These are phyloP conservation scores for Aldabrachelys gigantea DNA, from an alignment of 2,113 vertebrate species.

Conservation along the genomic window DNA sequence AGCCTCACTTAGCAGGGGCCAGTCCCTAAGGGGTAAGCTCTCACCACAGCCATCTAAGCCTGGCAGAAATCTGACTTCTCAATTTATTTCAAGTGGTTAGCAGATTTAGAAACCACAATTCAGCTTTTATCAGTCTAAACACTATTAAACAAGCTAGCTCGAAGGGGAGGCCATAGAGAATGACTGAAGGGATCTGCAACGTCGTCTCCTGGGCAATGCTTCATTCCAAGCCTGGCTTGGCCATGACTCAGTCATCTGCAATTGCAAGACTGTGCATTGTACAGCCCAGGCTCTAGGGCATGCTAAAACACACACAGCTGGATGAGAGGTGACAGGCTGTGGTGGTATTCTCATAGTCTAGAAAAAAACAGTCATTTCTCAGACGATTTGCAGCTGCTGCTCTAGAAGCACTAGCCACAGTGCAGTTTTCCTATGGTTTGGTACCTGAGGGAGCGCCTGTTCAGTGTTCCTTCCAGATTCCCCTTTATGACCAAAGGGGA, in stretches of 20 bases:
- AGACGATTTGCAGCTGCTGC: not conserved
- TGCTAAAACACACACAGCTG: not conserved
- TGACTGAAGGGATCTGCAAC: not conserved
- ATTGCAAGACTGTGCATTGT: not conserved
- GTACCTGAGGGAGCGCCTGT: constrained; percentile 91
- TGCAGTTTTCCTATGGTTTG: fast-evolving
- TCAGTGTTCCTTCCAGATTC: constrained; percentile 84
- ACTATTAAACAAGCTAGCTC: not conserved
- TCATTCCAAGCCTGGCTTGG: not conserved
- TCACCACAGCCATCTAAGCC: not conserved
- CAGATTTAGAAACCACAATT: not conserved
- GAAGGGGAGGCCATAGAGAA: not conserved
- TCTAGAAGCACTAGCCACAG: not conserved
- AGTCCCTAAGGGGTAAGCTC: not conserved
- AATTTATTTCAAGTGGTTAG: not conserved
- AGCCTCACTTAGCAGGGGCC: not conserved
- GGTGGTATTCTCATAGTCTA: not conserved
- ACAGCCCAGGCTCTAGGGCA: not conserved
- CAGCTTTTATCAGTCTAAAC: not conserved
- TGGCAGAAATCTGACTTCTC: not conserved
- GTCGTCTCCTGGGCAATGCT: not conserved
- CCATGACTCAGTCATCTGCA: fast-evolving
- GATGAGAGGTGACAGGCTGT: not conserved
- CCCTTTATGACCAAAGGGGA: constrained; percentile 85
- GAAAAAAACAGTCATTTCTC: too few species aligned